Conservation (phyloP, 1,140 invertebrate genomes). For the Ptiloglossa arizonensis region DNA sequence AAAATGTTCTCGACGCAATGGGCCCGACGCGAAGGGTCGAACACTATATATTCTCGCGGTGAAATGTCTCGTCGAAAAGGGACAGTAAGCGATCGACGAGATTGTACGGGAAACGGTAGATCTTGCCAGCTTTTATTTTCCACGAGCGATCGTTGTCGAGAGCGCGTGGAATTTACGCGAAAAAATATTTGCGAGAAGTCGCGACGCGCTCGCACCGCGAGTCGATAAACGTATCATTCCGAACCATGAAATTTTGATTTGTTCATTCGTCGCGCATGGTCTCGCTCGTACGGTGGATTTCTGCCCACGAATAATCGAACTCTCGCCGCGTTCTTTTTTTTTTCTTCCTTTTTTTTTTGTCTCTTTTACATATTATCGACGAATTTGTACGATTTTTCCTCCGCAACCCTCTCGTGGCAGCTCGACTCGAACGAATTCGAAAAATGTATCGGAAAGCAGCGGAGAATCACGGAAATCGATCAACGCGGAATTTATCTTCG, state of each 20-base stretch:
- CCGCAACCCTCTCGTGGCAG: background rate
- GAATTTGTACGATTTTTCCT: background rate
- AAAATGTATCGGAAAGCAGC: background rate
- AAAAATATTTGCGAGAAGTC: background rate
- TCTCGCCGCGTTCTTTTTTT: background rate
- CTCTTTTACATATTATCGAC: background rate
- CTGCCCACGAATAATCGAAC: conserved; percentile 12
- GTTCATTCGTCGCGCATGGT: background rate
- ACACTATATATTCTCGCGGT: too few species aligned
- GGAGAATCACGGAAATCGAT: background rate
- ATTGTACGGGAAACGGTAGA: too few species aligned
- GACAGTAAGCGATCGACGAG: too few species aligned
- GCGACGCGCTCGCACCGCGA: background rate
- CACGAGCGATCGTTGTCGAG: background rate
- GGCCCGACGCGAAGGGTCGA: too few species aligned
- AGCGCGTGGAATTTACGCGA: background rate
- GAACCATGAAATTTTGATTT: conserved; percentile 33
- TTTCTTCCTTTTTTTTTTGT: too few species aligned
- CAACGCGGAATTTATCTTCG: background rate
- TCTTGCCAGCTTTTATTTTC: background rate
- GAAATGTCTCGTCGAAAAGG: too few species aligned
- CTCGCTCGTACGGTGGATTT: background rate
- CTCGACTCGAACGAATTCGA: background rate
- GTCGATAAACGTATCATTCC: conserved; percentile 19
- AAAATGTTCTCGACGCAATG: too few species aligned